Conservation (phyloP, 2,888 invertebrate genomes). For the Apoderus coryli region DNA sequence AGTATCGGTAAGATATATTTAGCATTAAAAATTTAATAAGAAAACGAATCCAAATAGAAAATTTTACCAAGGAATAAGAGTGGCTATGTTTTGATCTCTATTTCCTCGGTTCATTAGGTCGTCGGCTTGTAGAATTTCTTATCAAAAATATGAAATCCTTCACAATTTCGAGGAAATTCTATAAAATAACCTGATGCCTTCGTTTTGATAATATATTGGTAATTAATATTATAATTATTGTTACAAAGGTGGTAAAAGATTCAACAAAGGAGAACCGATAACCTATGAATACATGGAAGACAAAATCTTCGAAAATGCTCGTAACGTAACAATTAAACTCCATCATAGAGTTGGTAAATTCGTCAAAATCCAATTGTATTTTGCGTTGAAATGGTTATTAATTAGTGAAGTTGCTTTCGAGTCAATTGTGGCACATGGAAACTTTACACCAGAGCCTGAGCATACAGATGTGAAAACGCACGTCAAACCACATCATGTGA, state of each 20-base stretch:
- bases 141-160: no score
- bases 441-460: conserved; percentile 54
- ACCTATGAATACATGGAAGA: conserved; percentile 59
- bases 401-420: conserved; percentile 81
- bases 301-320: conserved; percentile 62
- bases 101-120: no score
- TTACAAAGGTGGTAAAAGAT: conserved; percentile 1
- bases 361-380: conserved; percentile 63
- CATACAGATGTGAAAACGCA: conserved; percentile 33
- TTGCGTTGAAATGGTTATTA: conserved; percentile 77
- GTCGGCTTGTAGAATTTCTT: no score
- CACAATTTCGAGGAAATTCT: no score
- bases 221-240: no score
- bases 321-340: conserved; percentile 69
- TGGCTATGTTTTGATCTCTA: no score
- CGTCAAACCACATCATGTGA: conserved; percentile 32
- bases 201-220: no score
- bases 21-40: no score
- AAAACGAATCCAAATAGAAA: no score
- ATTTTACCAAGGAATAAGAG: no score
- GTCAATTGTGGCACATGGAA: conserved; percentile 60
- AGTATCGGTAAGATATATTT: conserved; percentile 75
- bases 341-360: conserved; percentile 69
- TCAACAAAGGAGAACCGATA: conserved; percentile 46
- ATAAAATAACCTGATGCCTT: no score